Percentiles rank a stretch among this genome's conserved stretches.
Conservation (phyloP, 2,797 vertebrate species). For the Brotula barbata region DNA sequence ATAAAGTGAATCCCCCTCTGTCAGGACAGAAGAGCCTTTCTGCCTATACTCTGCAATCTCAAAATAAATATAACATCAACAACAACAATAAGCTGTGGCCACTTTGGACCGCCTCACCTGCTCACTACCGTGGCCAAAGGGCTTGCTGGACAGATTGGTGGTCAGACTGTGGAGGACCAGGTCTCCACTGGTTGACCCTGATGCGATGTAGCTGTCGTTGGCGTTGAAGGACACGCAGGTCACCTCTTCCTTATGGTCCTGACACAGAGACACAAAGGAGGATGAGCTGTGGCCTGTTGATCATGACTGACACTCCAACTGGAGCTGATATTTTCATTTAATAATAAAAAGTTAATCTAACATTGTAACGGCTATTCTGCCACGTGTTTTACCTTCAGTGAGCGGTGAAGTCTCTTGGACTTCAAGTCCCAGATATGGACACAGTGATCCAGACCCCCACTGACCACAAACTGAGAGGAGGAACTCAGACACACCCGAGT, state of each 20-base stretch:
- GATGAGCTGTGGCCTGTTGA: too few relatives aligned
- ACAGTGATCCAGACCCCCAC: conserved; percentile 89
- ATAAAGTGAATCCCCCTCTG: too few relatives aligned
- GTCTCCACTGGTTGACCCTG: conserved; percentile 94
- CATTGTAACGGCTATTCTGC: neutral
- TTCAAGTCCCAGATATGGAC: conserved; percentile 99
- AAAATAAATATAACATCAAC: too few relatives aligned
- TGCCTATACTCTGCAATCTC: too few relatives aligned
- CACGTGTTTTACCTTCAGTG: conserved; percentile 82
- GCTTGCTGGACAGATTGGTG: conserved; percentile 91
- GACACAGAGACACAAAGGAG: neutral
- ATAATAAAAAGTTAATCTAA: too few relatives aligned
- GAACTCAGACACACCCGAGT: conserved; percentile 89
- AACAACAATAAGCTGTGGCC: too few relatives aligned
- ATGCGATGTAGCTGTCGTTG: conserved; percentile 90
- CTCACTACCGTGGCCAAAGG: conserved; percentile 89
- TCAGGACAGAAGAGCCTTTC: too few relatives aligned
- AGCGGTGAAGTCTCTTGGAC: conserved; percentile 86
- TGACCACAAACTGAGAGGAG: conserved; percentile 87
- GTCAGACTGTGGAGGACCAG: conserved; percentile 92
- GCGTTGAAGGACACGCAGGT: conserved; percentile 91
- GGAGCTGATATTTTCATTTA: too few relatives aligned
- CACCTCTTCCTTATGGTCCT: conserved; percentile 96
- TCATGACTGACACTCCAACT: too few relatives aligned
- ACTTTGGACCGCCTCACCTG: conserved; percentile 76